These are phyloP conservation scores for Drosophila ercepeae DNA, from an alignment of 1,140 invertebrate species.

Conservation along the genomic window DNA sequence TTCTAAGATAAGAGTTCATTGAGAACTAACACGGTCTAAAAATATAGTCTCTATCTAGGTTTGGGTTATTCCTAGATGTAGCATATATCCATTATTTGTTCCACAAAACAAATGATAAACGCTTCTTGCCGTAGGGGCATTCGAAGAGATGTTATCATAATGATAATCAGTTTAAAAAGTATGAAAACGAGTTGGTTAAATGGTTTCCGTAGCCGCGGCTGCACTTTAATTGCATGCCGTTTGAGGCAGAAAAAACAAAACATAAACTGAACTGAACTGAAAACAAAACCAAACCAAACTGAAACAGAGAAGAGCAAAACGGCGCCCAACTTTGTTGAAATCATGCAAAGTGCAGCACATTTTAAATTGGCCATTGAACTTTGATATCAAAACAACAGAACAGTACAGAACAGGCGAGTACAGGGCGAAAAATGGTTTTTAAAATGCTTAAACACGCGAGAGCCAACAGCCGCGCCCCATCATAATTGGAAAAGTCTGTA, in stretches of 20 bases:
- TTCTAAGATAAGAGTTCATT: background rate
- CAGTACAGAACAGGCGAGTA: too few species aligned
- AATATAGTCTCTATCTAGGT: too few species aligned
- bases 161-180: conserved; percentile 22
- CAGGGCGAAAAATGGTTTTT: conserved; percentile 48
- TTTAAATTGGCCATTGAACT: conserved; percentile 74
- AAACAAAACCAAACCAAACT: conserved; percentile 12
- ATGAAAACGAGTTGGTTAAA: conserved; percentile 1
- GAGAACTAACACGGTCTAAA: background rate
- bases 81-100: background rate
- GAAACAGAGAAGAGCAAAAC: conserved; percentile 32
- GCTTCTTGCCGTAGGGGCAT: background rate
- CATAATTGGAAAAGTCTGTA: conserved; percentile 53
- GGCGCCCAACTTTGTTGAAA: conserved; percentile 39
- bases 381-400: conserved; percentile 62
- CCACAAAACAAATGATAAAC: background rate
- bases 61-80: too few species aligned
- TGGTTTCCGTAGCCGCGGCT: conserved; percentile 18
- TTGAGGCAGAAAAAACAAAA: conserved; percentile 12
- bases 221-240: conserved; percentile 48
- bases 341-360: conserved; percentile 52
- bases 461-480: conserved; percentile 51
- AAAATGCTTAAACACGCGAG: conserved; percentile 69
- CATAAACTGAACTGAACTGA: background rate
- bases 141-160: background rate